These are phyloP conservation scores for Sphinx pinastri DNA, from an alignment of 2,888 invertebrate genomes.

Conservation along the genomic window DNA sequence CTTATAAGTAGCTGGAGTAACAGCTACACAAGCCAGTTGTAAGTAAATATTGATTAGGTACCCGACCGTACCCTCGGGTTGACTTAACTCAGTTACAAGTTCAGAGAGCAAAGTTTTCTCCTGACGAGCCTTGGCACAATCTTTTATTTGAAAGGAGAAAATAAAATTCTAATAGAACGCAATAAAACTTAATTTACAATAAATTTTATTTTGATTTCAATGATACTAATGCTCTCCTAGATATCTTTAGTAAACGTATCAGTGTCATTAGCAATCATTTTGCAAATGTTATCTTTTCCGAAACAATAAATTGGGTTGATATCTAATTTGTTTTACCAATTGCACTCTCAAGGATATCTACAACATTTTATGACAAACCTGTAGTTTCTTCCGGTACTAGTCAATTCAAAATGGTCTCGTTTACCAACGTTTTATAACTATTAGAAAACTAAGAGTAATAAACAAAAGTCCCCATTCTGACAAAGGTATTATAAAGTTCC, in stretches of 20 bases:
- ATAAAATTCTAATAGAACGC: constrained; percentile 40
- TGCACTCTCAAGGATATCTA: constrained; percentile 3
- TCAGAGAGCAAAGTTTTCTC: constrained; percentile 75
- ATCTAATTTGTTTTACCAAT: background rate
- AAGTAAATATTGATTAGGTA: constrained; percentile 68
- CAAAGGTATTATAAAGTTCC: background rate
- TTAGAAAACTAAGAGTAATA: background rate
- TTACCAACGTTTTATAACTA: background rate
- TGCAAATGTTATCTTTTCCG: background rate
- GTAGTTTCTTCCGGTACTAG: background rate
- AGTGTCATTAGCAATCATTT: background rate
- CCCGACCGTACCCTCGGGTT: constrained; percentile 58
- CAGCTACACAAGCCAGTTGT: constrained; percentile 40
- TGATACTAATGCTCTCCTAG: too few relatives aligned
- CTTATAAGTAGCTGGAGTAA: background rate
- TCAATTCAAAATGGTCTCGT: background rate
- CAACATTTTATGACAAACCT: background rate
- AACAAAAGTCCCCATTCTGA: background rate
- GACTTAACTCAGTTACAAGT: constrained; percentile 77
- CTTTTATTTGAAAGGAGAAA: constrained; percentile 49
- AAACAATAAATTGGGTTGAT: background rate
- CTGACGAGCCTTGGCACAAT: constrained; percentile 54
- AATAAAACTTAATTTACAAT: constrained; percentile 32
- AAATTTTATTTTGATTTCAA: too few relatives aligned
- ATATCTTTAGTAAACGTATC: background rate